phyloP scores from a whole-genome alignment of 2,797 vertebrate genomes.

The Poeciliopsis gracilis region DNA sequence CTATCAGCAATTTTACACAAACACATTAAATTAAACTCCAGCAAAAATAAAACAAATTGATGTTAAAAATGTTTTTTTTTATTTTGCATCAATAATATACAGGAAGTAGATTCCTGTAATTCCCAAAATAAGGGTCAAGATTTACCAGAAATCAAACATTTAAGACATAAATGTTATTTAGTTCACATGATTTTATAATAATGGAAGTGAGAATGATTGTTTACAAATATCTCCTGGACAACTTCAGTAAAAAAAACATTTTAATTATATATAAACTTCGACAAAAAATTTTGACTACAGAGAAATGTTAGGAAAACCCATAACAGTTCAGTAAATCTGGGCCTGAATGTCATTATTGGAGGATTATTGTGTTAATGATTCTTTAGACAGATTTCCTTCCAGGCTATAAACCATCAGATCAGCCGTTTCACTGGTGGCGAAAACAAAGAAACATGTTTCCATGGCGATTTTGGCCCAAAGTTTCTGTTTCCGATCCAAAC shows the following conservation, averaged over 20 bases:
- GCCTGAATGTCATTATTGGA: not conserved
- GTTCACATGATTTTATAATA: not conserved
- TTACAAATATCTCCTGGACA: too few relatives aligned
- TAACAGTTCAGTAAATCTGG: too few relatives aligned
- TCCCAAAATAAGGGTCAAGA: too few relatives aligned
- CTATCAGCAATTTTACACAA: not conserved
- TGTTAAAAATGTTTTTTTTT: not conserved
- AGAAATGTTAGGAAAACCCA: too few relatives aligned
- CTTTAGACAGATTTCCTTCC: not conserved
- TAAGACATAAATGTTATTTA: not conserved
- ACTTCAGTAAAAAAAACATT: too few relatives aligned
- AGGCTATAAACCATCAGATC: not conserved
- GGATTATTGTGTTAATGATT: not conserved
- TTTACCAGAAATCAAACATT: not conserved
- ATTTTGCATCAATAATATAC: not conserved
- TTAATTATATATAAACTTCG: too few relatives aligned
- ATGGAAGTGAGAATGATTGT: not conserved
- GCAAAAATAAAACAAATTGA: not conserved
- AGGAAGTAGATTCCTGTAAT: not conserved
- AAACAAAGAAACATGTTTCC: too few relatives aligned
- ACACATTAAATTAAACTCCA: not conserved
- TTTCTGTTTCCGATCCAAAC: not conserved
- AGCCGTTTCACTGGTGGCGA: not conserved
- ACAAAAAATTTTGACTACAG: too few relatives aligned
- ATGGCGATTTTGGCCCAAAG: too few relatives aligned